These are phyloP conservation scores for Tethya wilhelma DNA, from an alignment of 37 sponge, comb jelly and placozoan genomes.

Conservation along the genomic window DNA sequence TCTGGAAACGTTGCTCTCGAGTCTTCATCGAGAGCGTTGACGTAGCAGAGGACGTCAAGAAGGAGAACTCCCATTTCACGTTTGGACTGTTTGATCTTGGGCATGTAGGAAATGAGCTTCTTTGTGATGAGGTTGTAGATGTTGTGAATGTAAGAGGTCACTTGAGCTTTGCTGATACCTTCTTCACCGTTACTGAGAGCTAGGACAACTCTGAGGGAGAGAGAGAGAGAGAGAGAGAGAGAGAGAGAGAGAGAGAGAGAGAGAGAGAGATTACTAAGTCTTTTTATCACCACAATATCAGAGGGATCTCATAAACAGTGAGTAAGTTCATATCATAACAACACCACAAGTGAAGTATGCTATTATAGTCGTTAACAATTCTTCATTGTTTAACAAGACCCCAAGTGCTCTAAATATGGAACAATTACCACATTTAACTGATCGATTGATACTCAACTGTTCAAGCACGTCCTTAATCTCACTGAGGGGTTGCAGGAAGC, in stretches of 20 bases:
- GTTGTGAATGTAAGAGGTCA: slow-evolving; percentile 2
- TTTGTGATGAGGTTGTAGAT: slow-evolving; percentile 43
- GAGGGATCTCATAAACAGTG: no score
- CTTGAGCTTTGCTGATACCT: neutral
- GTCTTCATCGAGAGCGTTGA: slow-evolving; percentile 36
- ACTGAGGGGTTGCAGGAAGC: slow-evolving; percentile 19
- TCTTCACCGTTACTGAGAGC: neutral
- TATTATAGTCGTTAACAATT: no score
- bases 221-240: neutral
- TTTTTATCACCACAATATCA: neutral
- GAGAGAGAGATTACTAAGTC: neutral
- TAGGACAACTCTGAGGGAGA: neutral
- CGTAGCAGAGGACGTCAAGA: slow-evolving; percentile 48
- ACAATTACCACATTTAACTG: neutral
- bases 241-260: neutral
- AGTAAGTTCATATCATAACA: no score
- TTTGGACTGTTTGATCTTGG: slow-evolving; percentile 14
- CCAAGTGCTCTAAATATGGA: neutral
- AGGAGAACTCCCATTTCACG: slow-evolving; percentile 45
- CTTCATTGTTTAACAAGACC: no score
- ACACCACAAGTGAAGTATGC: no score
- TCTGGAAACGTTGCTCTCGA: slow-evolving; percentile 13
- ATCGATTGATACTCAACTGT: neutral
- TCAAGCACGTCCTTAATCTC: slow-evolving; percentile 20
- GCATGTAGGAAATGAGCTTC: slow-evolving; percentile 33